Base-by-base conservation (phyloP, 1,140 invertebrate species). In the Atta colombica region DNA sequence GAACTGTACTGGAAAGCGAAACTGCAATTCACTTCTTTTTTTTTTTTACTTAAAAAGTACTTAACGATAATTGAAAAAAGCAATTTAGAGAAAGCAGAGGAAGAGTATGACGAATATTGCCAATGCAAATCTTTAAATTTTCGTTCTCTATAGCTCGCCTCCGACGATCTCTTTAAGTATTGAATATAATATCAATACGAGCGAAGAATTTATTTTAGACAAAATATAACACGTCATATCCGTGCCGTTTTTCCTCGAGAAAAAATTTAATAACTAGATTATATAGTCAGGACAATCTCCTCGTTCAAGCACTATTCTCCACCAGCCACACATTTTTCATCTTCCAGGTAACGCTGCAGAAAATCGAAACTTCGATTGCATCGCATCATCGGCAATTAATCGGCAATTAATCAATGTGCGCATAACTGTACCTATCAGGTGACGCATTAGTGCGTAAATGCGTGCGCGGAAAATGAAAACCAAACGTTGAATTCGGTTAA, bases 401-500 rank as follows among this genome's bases (percentile, higher is more conserved):
- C 21, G 53, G 14, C 5, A 16, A 21, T 21, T 21, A 21, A 21
- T 1, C 31, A 55, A 69, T 21, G 16, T 25, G 35, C 14, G n/a
- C 39, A 45, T 12, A 45, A 45, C 10, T 10, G 39, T 45, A 45
- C 2, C 1, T 45, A 45, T 1, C 39, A 45, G 7, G 8, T 0
- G 39, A 8, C 39, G 8, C 39, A 60, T 89, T 88, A 88, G 82
- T 18, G 66, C 51, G 21, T 72, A 81, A 72, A 85, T 77, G 86
- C 87, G 89, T 75, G 72, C 75, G 74, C 74, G 84, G 71, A 85
- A 93, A 94, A 92, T 92, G 92, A 89, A 94, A 93, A 92, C 92
- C 92, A 92, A 94, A 94, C 89, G 91, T 93, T 93, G 93, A 93
- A 92, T 93, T 95, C 91, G 88, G 92, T 93, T 94, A 95, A 94